Percentiles rank a stretch among this genome's conserved stretches.
Conservation (phyloP, 1,140 invertebrate species). For the Augochlora pura region DNA sequence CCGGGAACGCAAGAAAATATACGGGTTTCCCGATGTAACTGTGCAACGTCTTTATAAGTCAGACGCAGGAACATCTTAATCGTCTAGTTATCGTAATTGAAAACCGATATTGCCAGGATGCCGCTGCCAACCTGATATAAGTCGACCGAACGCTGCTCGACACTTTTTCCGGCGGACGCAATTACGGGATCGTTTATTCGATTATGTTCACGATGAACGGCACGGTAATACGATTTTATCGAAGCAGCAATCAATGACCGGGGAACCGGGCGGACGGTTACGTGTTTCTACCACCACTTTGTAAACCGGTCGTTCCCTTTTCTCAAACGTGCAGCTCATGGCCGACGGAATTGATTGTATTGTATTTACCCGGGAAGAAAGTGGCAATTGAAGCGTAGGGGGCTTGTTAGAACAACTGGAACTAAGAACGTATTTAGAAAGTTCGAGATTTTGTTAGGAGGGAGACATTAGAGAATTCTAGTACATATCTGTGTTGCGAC, state of each 20-base stretch:
- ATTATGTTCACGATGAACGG: conserved; percentile 1
- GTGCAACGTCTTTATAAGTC: no score
- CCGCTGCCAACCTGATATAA: background rate
- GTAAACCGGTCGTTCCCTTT: background rate
- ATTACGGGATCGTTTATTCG: background rate
- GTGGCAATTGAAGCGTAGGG: no score
- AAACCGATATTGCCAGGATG: background rate
- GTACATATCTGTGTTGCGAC: no score
- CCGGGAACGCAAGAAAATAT: background rate
- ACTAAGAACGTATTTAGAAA: no score
- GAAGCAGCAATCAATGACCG: conserved; percentile 1
- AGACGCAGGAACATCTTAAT: background rate
- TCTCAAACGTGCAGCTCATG: no score
- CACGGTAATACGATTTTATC: background rate
- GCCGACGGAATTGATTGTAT: no score
- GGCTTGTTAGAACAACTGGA: no score
- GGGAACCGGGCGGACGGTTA: background rate
- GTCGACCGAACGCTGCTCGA: background rate
- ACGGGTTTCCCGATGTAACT: no score
- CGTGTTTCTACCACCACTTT: background rate
- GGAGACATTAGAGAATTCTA: no score
- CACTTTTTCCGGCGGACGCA: background rate
- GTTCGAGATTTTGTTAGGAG: no score
- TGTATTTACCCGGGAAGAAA: no score
- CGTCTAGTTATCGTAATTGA: conserved; percentile 2